These are phyloP conservation scores for Dione vanillae DNA, from an alignment of 2,888 invertebrate species.

Conservation along the genomic window DNA sequence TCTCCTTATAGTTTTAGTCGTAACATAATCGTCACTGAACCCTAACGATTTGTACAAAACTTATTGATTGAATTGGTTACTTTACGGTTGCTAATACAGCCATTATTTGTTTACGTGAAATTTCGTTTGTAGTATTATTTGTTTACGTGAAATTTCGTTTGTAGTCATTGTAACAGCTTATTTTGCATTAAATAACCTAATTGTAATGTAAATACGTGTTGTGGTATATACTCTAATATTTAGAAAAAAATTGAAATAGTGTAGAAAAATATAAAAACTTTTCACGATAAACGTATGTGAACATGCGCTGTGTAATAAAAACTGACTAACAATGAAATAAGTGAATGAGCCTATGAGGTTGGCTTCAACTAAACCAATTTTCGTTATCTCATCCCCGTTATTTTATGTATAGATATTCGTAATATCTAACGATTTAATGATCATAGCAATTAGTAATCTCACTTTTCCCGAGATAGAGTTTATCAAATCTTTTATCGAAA, in stretches of 20 bases:
- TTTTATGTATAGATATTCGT: slow-evolving; percentile 16
- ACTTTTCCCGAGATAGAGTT: slow-evolving; percentile 23
- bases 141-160: too few relatives aligned
- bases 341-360: not conserved
- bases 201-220: not conserved
- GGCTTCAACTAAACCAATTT: not conserved
- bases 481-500: slow-evolving; percentile 35
- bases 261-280: not conserved
- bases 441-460: slow-evolving; percentile 40
- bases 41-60: not conserved
- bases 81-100: slow-evolving; percentile 14
- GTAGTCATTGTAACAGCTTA: not conserved
- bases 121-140: too few relatives aligned
- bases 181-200: too few relatives aligned
- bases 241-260: not conserved
- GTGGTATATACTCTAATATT: not conserved
- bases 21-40: not conserved
- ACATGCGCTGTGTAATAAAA: not conserved
- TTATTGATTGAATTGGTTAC: slow-evolving; percentile 4
- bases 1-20: not conserved
- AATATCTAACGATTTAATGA: slow-evolving; percentile 38
- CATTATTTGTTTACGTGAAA: slow-evolving; percentile 6
- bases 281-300: too few relatives aligned
- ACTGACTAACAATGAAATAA: not conserved
- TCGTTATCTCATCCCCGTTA: slow-evolving; percentile 36